These are phyloP conservation scores for Aphis gossypii DNA, from an alignment of 1,140 invertebrate species.

Conservation along the genomic window DNA sequence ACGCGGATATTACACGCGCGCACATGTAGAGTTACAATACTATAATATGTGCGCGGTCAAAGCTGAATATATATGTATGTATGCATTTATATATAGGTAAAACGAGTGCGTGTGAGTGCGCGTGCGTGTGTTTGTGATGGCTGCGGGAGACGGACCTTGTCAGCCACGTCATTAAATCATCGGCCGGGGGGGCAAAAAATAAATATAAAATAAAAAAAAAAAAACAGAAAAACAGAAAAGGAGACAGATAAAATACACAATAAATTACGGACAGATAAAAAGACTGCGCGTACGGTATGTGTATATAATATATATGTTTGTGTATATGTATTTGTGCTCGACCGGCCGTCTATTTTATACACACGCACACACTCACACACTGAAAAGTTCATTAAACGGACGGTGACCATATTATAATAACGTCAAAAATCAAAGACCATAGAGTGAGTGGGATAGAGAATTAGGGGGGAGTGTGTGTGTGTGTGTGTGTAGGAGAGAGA, in stretches of 20 bases:
- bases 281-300: neutral
- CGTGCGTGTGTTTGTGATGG: neutral
- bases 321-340: neutral
- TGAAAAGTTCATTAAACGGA: slow-evolving; percentile 45
- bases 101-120: neutral
- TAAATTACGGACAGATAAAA: slow-evolving; percentile 49
- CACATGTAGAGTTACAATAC: slow-evolving; percentile 7
- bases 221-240: slow-evolving; percentile 19
- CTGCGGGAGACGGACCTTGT: slow-evolving; percentile 52
- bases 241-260: slow-evolving; percentile 38
- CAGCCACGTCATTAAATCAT: slow-evolving; percentile 50
- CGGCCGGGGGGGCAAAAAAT: neutral
- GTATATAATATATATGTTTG: neutral
- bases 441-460: neutral
- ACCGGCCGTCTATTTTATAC: neutral
- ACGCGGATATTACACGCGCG: neutral
- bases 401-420: slow-evolving; percentile 23
- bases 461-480: neutral
- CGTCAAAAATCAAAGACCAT: neutral
- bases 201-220: neutral
- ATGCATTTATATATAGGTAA: neutral
- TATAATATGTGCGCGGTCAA: neutral
- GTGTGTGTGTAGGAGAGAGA: neutral
- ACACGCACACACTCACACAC: neutral
- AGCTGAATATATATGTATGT: neutral